phyloP scores from a whole-genome alignment of 2,113 vertebrate species.

The Vidua macroura region DNA sequence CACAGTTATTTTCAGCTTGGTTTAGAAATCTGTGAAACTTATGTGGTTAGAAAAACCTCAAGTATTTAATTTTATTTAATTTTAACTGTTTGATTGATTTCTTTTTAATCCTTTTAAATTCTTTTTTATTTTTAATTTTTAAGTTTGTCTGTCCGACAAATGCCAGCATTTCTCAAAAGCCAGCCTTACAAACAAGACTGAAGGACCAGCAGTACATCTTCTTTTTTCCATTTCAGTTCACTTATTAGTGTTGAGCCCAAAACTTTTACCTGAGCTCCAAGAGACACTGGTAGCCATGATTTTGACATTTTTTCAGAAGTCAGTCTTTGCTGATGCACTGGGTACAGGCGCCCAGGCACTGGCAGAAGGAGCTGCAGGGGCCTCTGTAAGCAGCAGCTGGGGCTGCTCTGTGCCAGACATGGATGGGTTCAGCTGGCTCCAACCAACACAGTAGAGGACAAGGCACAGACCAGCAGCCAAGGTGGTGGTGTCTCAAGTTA shows the following conservation, averaged over 20 bases:
- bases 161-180: not conserved
- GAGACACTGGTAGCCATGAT: not conserved
- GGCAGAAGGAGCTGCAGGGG: fast-evolving
- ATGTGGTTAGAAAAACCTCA: not conserved
- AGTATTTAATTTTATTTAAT: not conserved
- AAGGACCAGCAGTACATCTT: not conserved
- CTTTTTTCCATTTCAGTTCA: not conserved
- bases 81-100: not conserved
- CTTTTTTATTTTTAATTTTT: not conserved
- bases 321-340: not conserved
- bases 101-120: not conserved
- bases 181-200: fast-evolving
- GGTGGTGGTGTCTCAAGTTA: not conserved
- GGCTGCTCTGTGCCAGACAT: not conserved
- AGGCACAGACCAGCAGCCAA: fast-evolving
- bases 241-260: not conserved
- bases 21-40: not conserved
- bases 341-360: fast-evolving
- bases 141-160: too few relatives aligned
- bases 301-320: not conserved
- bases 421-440: fast-evolving
- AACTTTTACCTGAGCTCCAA: not conserved
- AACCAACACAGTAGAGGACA: fast-evolving
- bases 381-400: too few relatives aligned
- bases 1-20: not conserved